Evolutionary conservation across 2,888 invertebrate genomes (phyloP).

Genomic region (Cryptus viduatorius): DNA sequence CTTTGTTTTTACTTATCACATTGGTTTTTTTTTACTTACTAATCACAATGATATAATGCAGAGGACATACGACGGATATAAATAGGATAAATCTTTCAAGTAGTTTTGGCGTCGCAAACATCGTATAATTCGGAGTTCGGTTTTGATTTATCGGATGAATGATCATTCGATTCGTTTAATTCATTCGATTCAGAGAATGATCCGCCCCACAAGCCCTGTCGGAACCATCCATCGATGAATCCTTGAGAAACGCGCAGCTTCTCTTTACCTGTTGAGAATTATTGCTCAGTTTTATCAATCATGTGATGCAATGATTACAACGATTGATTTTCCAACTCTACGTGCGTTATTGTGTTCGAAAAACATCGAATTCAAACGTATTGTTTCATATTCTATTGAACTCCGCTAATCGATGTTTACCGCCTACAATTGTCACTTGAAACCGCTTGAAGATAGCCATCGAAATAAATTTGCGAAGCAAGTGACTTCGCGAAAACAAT

Average conservation of each 20-base stretch:
- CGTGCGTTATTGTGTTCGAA: background rate
- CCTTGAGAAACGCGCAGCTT: slow-evolving; percentile 53
- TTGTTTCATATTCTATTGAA: background rate
- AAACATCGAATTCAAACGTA: background rate
- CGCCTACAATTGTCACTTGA: background rate
- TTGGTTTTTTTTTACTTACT: background rate
- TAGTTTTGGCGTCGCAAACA: slow-evolving; percentile 56
- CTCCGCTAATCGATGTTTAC: background rate
- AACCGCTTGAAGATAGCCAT: background rate
- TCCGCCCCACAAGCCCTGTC: slow-evolving; percentile 65
- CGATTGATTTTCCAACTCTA: slow-evolving; percentile 27
- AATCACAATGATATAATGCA: background rate
- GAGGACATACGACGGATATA: background rate
- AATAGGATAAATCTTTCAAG: background rate
- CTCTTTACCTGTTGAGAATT: slow-evolving; percentile 66
- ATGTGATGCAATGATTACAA: slow-evolving; percentile 14
- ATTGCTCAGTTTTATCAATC: slow-evolving; percentile 59
- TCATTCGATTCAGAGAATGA: slow-evolving; percentile 57
- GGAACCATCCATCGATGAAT: slow-evolving; percentile 68
- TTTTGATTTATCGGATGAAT: slow-evolving; percentile 4
- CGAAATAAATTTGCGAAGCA: too few relatives aligned
- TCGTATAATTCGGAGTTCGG: slow-evolving; percentile 33
- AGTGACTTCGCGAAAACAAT: background rate
- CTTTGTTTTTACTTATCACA: slow-evolving; percentile 9
- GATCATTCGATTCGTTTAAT: slow-evolving; percentile 32